Base-by-base conservation (phyloP, 2,888 invertebrate genomes). In the Quadroppia sp. region DNA sequence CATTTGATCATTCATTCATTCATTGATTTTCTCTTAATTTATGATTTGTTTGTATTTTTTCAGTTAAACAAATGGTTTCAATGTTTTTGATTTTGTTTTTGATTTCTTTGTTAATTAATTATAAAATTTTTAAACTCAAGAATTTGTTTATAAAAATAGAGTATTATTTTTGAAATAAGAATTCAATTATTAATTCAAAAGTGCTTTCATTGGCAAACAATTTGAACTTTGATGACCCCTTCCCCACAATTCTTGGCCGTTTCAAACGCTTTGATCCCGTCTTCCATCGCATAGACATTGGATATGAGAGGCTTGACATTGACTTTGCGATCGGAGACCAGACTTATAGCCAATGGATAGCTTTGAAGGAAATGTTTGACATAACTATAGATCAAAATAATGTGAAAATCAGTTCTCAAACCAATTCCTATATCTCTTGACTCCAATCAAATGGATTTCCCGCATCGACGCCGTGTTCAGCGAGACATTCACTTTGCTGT, bases 261-360 rank as follows among this genome's bases (percentile, higher is more conserved):
- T 69, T 82, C 80, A 76, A 82, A 82, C 9, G 82, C 82, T 45
- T 82, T 78, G 15, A 81, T 71, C 2, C 81, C 79, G 53, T 76
- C 69, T 28, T 77, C 77, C 40, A 78, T 74, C 23, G 28, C 40
- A 69, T 74, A 78, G 15, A 64, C 74, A 48, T 78, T 77, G n/a
- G 78, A 78, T 15, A 78, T 76, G n/a, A 78, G 71, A 50, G 77
- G 77, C 64, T 78, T 78, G 17, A 78, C 76, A 71, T 78, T 42
- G 32, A 78, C 75, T 70, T 73, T 72, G 15, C 78, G 77, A 42
- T 72, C 61, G 1, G 77, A 71, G 23, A 78, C 72, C 64, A 78
- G 45, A 30, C 73, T 70, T 25, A 78, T 71, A 6, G 77, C 78
- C 6, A 75, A 71, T 45, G 77, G 77, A 74, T 79, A 77, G 48